Evolutionary conservation across 2,888 invertebrate species (phyloP).

Genomic region (Fissipunctia ypsillon): DNA sequence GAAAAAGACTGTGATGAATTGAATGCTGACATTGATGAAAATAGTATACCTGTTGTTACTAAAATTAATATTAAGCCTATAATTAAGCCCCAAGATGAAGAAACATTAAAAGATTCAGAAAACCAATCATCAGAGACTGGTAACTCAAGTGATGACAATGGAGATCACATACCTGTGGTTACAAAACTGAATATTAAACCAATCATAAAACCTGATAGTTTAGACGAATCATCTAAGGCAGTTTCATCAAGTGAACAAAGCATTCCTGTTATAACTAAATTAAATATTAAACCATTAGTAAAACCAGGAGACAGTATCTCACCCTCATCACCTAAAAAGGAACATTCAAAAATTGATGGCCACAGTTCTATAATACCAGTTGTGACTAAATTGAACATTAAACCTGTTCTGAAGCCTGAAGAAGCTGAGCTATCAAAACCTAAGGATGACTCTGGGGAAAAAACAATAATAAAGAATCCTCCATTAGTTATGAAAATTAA

Average conservation of each 20-base stretch:
- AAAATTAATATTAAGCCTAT: conserved; percentile 91
- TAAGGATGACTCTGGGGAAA: conserved; percentile 76
- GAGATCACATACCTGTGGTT: conserved; percentile 85
- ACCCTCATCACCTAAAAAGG: conserved; percentile 84
- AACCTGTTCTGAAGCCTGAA: conserved; percentile 87
- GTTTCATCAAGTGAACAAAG: conserved; percentile 74
- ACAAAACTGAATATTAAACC: conserved; percentile 91
- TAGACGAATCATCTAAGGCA: conserved; percentile 73
- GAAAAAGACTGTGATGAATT: conserved; percentile 87
- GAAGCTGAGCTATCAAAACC: conserved; percentile 72
- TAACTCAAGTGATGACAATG: conserved; percentile 87
- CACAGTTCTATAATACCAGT: conserved; percentile 77
- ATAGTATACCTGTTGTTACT: conserved; percentile 88
- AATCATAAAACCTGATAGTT: conserved; percentile 83
- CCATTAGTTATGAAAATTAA: conserved; percentile 88
- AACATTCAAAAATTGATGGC: conserved; percentile 73
- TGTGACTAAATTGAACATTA: conserved; percentile 87
- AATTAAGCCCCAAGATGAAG: conserved; percentile 86
- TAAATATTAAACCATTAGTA: conserved; percentile 85
- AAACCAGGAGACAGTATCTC: conserved; percentile 80
- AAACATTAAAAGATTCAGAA: conserved; percentile 83
- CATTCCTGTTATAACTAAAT: conserved; percentile 85
- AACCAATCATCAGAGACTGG: conserved; percentile 87
- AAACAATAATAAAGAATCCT: conserved; percentile 78
- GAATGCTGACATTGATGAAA: conserved; percentile 82